These are phyloP conservation scores for Delia radicum DNA, from an alignment of 1,140 invertebrate species.

Conservation along the genomic window DNA sequence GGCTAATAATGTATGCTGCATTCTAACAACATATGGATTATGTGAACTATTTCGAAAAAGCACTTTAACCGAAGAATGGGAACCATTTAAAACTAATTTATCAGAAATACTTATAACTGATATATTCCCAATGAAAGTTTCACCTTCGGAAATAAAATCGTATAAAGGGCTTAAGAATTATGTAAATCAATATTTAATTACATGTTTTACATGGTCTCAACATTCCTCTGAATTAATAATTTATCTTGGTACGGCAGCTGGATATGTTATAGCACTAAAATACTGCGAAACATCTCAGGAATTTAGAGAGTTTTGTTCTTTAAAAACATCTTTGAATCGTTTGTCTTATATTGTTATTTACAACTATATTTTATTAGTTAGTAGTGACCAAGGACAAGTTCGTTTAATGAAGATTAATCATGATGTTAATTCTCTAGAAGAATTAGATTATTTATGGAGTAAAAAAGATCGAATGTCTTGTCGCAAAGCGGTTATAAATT, in stretches of 20 bases:
- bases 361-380: conserved; percentile 37
- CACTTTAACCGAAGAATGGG: neutral
- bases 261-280: conserved; percentile 35
- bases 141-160: neutral
- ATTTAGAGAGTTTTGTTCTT: conserved; percentile 14
- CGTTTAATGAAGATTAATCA: conserved; percentile 30
- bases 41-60: neutral
- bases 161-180: neutral
- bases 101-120: neutral
- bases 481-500: conserved; percentile 33
- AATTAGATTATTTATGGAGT: conserved; percentile 34
- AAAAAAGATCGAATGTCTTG: conserved; percentile 39
- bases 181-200: conserved; percentile 25
- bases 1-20: neutral
- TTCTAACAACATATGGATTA: neutral
- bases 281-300: conserved; percentile 17
- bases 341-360: conserved; percentile 33
- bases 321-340: conserved; percentile 34
- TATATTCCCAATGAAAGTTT: neutral
- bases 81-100: neutral
- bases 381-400: conserved; percentile 32
- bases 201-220: conserved; percentile 36
- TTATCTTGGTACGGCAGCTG: conserved; percentile 39
- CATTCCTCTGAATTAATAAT: neutral
- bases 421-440: neutral